Base-by-base conservation (phyloP, 2,797 vertebrate species). In the Lepilemur septentrionalis region DNA sequence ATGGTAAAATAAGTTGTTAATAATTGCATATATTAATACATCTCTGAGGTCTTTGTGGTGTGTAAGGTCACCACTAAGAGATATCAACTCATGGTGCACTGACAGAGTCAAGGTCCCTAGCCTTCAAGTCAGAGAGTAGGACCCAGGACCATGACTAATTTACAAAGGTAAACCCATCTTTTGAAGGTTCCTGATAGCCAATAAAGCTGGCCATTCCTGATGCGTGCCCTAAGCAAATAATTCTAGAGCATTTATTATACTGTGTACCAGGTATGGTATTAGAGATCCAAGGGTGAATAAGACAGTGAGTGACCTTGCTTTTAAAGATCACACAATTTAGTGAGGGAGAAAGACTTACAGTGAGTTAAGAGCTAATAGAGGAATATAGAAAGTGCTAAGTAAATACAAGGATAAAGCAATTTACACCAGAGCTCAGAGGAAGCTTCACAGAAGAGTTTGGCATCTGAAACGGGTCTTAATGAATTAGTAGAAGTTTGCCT, bases 321-420 rank as follows among this genome's bases (percentile, higher is more conserved):
- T 79, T 69, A 82, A 93, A 93, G 67, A n/a, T 46, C 32, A 92
- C 22, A 93, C n/a, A 89, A 79, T 87, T 95, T 83, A 86, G 55
- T 89, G 17, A 94, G 38, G 20, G 72, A 91, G 32, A 61, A 48
- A 92, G 67, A 89, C 15, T n/a, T 48, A 65, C 23, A 85, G 32
- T 46, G 32, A 89, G 35, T 89, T 22, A 50, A 85, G 70, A 91
- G 30, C 57, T 80, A 87, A 65, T 18, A 57, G 17, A 82, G 32
- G 25, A 87, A 82, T 0, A 0, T 22, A 96, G 32, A 17, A 41
- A 93, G 52, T 30, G 30, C 50, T 59, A 55, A 87, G 20, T 90
- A 41, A 90, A 93, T 30, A 73, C 5, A 63, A 92, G 41, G 81
- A 70, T 89, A n/a, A 84, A 79, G 35, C 25, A 70, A 59, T 81